These are phyloP conservation scores for Dinocampus coccinellae DNA, from an alignment of 2,888 invertebrate genomes.

Conservation along the genomic window DNA sequence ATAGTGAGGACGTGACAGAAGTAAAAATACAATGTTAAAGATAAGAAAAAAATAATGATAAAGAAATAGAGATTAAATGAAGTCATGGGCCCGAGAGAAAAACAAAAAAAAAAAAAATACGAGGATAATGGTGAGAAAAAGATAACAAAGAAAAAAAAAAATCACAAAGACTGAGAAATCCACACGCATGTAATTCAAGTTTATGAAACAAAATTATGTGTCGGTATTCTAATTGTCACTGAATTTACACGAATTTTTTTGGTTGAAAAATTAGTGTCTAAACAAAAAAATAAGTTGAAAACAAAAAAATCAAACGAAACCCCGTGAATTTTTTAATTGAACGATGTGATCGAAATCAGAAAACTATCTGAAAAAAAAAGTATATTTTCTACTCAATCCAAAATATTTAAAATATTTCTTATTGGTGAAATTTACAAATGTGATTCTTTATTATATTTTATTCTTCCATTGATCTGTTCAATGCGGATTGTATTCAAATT, in stretches of 20 bases:
- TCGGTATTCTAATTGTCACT: not conserved
- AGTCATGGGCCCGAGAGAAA: not conserved
- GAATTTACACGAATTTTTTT: not conserved
- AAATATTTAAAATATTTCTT: not conserved
- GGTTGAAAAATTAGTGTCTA: not conserved
- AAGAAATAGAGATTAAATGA: slow-evolving; percentile 6
- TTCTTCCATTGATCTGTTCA: not conserved
- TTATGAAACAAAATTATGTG: not conserved
- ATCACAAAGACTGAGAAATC: slow-evolving; percentile 42
- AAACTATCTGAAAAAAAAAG: not conserved
- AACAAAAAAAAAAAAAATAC: not conserved
- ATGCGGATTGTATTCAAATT: not conserved
- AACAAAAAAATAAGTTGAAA: not conserved
- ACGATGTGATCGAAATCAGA: not conserved
- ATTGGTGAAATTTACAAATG: not conserved
- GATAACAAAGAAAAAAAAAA: slow-evolving; percentile 18
- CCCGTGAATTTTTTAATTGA: not conserved
- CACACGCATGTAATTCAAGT: not conserved
- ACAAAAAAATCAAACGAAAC: not conserved
- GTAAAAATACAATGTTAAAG: slow-evolving; percentile 52
- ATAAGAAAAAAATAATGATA: slow-evolving; percentile 43
- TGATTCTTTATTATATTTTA: not conserved
- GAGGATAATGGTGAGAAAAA: too few species aligned
- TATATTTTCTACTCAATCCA: not conserved
- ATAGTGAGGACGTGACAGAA: slow-evolving; percentile 41